Percentiles rank a stretch among this genome's conserved stretches.
Conservation (phyloP, 2,888 invertebrate species). For the Cyclophora albipunctata region DNA sequence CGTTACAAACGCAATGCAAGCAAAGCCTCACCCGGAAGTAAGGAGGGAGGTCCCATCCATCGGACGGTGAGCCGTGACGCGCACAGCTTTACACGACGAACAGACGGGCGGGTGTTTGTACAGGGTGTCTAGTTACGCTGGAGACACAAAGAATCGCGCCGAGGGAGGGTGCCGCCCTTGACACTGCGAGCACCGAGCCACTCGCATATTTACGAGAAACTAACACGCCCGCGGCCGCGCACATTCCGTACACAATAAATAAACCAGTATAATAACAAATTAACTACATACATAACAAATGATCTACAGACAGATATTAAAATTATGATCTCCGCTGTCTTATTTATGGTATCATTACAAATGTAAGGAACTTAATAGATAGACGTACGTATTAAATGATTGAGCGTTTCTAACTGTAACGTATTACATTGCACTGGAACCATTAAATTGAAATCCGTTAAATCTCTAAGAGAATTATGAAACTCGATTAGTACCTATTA, state of each 20-base stretch:
- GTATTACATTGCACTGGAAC: no score
- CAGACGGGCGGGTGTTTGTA: conserved; percentile 21
- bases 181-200: conserved; percentile 42
- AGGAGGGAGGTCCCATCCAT: conserved; percentile 23
- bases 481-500: no score
- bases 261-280: conserved; percentile 1
- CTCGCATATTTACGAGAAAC: conserved; percentile 39
- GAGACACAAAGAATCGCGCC: conserved; percentile 20
- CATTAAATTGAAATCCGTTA: no score
- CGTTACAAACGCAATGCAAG: conserved; percentile 32
- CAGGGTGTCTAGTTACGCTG: conserved; percentile 32
- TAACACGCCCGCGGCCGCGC: conserved; percentile 28
- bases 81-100: conserved; percentile 16
- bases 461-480: no score
- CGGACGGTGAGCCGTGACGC: conserved; percentile 25
- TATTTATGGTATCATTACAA: no score
- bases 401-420: no score
- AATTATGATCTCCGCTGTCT: no score
- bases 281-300: no score
- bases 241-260: conserved; percentile 6
- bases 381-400: no score
- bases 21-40: conserved; percentile 28
- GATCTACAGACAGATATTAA: no score
- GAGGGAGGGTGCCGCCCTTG: conserved; percentile 51
- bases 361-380: no score